These are phyloP conservation scores for Silurus asotus DNA, from an alignment of 2,113 vertebrate genomes.

Conservation along the genomic window DNA sequence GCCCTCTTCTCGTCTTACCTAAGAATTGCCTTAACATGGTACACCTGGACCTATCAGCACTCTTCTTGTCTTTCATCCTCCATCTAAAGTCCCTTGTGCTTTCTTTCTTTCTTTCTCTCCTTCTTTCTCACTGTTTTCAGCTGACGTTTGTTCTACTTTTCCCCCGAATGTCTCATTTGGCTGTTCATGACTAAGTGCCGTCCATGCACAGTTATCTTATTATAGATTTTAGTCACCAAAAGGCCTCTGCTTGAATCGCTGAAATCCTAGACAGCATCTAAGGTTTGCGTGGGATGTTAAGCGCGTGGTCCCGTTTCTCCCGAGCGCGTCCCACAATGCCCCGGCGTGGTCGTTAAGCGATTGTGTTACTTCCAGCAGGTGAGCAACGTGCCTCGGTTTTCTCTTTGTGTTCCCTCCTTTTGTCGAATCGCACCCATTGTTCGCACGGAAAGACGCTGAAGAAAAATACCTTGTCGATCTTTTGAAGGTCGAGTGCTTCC, in stretches of 20 bases:
- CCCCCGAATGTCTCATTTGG: not conserved
- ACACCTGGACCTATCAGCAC: slow-evolving; percentile 27
- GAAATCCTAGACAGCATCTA: slow-evolving; percentile 51
- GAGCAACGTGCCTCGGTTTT: slow-evolving; percentile 45
- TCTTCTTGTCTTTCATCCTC: slow-evolving; percentile 30
- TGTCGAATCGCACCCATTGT: slow-evolving; percentile 44
- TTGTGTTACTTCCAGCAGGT: slow-evolving; percentile 55
- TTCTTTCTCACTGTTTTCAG: not conserved
- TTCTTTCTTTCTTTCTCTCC: slow-evolving; percentile 15
- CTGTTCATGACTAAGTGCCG: slow-evolving; percentile 3
- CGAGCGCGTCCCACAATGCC: slow-evolving; percentile 38
- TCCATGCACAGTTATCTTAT: slow-evolving; percentile 30
- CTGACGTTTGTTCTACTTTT: not conserved
- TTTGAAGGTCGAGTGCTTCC: slow-evolving; percentile 48
- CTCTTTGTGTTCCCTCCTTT: slow-evolving; percentile 36
- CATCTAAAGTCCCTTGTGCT: not conserved
- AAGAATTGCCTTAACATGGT: slow-evolving; percentile 32
- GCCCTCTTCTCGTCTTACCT: slow-evolving; percentile 11
- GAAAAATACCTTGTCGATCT: slow-evolving; percentile 41
- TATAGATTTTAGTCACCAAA: slow-evolving; percentile 32
- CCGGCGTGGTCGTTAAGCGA: slow-evolving; percentile 49
- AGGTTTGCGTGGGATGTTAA: slow-evolving; percentile 46
- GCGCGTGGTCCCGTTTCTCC: slow-evolving; percentile 46
- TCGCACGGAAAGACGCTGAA: slow-evolving; percentile 29
- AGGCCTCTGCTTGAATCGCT: slow-evolving; percentile 41